Evolutionary conservation across 2,113 vertebrate genomes (phyloP).

Genomic region (Crotalus helleri): DNA sequence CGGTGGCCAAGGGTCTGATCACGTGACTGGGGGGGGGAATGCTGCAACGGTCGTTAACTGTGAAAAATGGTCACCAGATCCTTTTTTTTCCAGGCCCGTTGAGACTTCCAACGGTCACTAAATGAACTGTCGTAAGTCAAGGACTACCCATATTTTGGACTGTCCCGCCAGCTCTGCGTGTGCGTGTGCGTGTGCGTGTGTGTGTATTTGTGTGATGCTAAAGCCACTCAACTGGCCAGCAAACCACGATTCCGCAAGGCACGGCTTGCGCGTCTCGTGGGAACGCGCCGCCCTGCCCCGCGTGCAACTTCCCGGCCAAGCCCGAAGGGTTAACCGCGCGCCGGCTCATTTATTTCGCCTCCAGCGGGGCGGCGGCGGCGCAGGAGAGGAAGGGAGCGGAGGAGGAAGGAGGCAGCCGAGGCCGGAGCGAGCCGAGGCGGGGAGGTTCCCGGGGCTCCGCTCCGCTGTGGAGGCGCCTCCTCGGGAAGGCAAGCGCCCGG

Average conservation of each 20-base stretch:
- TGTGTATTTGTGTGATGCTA: not conserved
- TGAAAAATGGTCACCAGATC: no score
- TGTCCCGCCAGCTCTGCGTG: no score
- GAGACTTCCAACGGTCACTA: no score
- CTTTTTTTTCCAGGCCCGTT: no score
- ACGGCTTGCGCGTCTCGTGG: not conserved
- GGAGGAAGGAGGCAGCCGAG: not conserved
- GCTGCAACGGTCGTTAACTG: no score
- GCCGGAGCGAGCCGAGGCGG: no score
- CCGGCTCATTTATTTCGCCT: not conserved
- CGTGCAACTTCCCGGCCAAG: not conserved
- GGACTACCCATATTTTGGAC: no score
- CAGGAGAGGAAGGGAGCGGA: not conserved
- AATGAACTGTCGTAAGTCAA: no score
- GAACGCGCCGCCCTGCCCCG: not conserved
- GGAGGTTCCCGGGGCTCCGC: not conserved
- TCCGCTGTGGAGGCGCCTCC: not conserved
- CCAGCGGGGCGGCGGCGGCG: not conserved
- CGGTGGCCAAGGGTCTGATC: no score
- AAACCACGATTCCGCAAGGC: not conserved
- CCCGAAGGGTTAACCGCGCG: slow-evolving; percentile 44
- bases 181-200: no score
- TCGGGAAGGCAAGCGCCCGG: no score
- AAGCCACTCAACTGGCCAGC: not conserved
- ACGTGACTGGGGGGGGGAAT: no score